Evolutionary conservation across 1,140 invertebrate genomes (phyloP).

Genomic region (Tetramorium alpestre): DNA sequence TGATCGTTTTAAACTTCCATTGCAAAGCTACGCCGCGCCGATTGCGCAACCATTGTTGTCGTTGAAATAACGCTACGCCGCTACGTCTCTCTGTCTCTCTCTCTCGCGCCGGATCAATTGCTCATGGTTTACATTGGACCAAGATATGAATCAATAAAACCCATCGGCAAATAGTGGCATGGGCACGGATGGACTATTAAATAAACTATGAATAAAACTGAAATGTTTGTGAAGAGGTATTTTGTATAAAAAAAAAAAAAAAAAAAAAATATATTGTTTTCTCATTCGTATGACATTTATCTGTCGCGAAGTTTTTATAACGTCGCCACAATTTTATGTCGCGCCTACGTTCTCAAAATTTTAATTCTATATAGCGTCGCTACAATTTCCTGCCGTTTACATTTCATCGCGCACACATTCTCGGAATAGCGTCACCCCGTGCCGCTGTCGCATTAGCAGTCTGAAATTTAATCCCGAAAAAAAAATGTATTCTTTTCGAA

Average conservation of each 20-base stretch:
- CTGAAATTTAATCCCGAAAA: constrained; percentile 5
- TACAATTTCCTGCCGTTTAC: neutral
- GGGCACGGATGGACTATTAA: neutral
- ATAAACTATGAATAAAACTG: constrained; percentile 14
- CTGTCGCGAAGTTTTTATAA: neutral
- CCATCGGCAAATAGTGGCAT: neutral
- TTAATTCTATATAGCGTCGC: neutral
- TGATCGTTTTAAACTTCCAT: constrained; percentile 52
- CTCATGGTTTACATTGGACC: neutral
- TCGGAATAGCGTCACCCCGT: neutral
- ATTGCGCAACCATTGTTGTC: constrained; percentile 20
- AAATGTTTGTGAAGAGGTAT: neutral
- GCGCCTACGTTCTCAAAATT: constrained; percentile 37
- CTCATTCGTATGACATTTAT: neutral
- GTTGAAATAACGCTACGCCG: neutral
- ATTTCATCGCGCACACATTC: constrained; percentile 25
- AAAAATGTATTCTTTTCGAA: constrained; percentile 22
- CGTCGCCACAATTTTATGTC: constrained; percentile 1
- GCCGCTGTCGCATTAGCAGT: neutral
- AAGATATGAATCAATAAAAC: constrained; percentile 2
- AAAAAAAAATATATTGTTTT: neutral
- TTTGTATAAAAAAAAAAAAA: constrained; percentile 11
- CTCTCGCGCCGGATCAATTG: constrained; percentile 14
- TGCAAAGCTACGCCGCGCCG: neutral
- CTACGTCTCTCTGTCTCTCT: neutral